Evolutionary conservation across 2,113 vertebrate species (phyloP).

Genomic region (Mola mola): DNA sequence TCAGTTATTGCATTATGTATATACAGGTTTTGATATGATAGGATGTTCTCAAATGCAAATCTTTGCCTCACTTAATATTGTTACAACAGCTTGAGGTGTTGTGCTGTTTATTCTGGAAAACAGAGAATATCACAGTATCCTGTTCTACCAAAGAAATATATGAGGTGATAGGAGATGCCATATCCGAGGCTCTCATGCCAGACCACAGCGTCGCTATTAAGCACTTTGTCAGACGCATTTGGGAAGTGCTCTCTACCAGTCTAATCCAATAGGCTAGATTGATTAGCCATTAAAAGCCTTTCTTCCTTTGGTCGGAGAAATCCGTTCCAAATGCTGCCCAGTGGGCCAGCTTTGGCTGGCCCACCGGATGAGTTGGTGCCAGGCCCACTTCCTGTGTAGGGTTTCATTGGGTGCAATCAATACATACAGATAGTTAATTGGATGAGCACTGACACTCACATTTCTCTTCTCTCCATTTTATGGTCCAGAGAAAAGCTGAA

Average conservation of each 20-base stretch:
- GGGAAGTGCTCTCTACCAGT: conserved; percentile 72
- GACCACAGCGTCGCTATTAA: conserved; percentile 73
- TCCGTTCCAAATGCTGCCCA: conserved; percentile 69
- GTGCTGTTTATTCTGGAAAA: conserved; percentile 39
- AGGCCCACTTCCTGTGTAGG: conserved; percentile 75
- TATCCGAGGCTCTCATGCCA: conserved; percentile 71
- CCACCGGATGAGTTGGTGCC: conserved; percentile 68
- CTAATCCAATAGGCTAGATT: conserved; percentile 78
- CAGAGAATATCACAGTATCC: conserved; percentile 44
- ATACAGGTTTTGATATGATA: too few relatives aligned
- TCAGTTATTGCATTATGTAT: too few relatives aligned
- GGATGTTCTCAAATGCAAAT: conserved; percentile 54
- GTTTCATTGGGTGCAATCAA: conserved; percentile 73
- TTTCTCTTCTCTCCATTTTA: conserved; percentile 69
- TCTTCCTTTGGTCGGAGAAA: conserved; percentile 71
- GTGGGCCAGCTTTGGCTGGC: conserved; percentile 57
- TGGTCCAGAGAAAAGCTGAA: conserved; percentile 59
- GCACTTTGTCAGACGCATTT: conserved; percentile 79
- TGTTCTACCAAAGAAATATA: conserved; percentile 59
- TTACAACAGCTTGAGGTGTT: conserved; percentile 35
- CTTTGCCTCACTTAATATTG: conserved; percentile 49
- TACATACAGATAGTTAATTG: conserved; percentile 75
- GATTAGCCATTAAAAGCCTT: conserved; percentile 81
- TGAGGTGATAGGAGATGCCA: conserved; percentile 65
- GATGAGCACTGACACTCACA: conserved; percentile 73